These are phyloP conservation scores for Megalops atlanticus DNA, from an alignment of 2,113 vertebrate species.

Conservation along the genomic window DNA sequence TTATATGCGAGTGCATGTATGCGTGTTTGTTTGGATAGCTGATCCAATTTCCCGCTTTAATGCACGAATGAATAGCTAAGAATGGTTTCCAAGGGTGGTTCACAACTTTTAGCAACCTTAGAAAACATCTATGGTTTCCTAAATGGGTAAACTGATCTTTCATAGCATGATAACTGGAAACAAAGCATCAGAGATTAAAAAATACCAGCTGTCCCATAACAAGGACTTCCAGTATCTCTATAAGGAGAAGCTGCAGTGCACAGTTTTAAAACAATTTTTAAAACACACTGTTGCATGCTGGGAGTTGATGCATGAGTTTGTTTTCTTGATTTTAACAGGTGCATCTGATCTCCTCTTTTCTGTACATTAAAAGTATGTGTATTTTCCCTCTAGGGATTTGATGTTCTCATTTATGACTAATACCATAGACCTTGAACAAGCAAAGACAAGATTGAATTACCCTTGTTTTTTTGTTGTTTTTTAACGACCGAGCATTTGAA, in stretches of 20 bases:
- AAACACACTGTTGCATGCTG: neutral
- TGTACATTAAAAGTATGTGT: neutral
- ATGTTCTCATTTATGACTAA: neutral
- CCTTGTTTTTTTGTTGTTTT: neutral
- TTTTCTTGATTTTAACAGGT: neutral
- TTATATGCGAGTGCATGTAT: no score
- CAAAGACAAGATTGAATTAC: neutral
- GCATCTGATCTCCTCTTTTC: neutral
- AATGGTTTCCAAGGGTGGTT: no score
- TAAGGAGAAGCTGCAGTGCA: no score
- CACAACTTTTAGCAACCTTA: no score
- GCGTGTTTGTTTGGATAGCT: neutral
- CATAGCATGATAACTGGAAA: no score
- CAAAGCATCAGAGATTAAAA: no score
- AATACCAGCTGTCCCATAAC: no score
- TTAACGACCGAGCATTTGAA: neutral
- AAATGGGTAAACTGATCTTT: no score
- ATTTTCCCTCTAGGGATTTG: neutral
- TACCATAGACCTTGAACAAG: neutral
- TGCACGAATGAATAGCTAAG: neutral
- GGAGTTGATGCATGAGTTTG: neutral
- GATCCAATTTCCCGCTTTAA: neutral
- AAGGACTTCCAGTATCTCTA: no score
- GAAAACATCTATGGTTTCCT: no score
- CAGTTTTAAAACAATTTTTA: no score